These are phyloP conservation scores for Melinaea marsaeus DNA, from an alignment of 2,888 invertebrate genomes.

Conservation along the genomic window DNA sequence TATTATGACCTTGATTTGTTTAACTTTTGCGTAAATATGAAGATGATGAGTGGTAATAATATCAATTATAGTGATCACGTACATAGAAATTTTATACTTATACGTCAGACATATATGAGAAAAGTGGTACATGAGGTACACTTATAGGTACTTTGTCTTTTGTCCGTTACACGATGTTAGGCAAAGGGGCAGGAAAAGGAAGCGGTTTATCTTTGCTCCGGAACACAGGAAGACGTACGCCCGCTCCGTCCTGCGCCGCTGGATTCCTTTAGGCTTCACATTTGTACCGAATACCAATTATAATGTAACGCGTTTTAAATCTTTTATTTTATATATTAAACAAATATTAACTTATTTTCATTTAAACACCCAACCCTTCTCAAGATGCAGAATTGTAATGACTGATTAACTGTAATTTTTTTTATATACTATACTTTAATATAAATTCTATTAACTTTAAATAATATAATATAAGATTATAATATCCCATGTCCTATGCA, in stretches of 20 bases:
- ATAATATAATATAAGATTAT: slow-evolving; percentile 33
- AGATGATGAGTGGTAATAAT: no score
- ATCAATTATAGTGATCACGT: no score
- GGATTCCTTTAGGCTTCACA: slow-evolving; percentile 68
- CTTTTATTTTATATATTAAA: no score
- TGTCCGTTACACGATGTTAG: slow-evolving; percentile 70
- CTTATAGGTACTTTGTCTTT: slow-evolving; percentile 58
- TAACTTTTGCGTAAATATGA: no score
- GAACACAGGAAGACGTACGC: slow-evolving; percentile 72
- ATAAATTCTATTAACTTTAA: slow-evolving; percentile 10
- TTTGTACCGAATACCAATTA: slow-evolving; percentile 57
- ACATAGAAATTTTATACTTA: not conserved
- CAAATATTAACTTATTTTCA: no score
- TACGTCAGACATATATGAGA: slow-evolving; percentile 22
- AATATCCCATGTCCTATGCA: slow-evolving; percentile 45
- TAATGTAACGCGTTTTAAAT: slow-evolving; percentile 29
- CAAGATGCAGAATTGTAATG: no score
- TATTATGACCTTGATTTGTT: no score
- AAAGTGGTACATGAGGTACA: slow-evolving; percentile 53
- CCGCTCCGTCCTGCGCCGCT: slow-evolving; percentile 52
- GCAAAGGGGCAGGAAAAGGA: slow-evolving; percentile 74
- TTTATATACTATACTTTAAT: no score
- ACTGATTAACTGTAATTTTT: no score
- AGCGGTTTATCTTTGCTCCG: slow-evolving; percentile 75
- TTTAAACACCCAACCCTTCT: no score